Conservation (phyloP, 1,140 invertebrate species). For the Fragariocoptes setiger region DNA sequence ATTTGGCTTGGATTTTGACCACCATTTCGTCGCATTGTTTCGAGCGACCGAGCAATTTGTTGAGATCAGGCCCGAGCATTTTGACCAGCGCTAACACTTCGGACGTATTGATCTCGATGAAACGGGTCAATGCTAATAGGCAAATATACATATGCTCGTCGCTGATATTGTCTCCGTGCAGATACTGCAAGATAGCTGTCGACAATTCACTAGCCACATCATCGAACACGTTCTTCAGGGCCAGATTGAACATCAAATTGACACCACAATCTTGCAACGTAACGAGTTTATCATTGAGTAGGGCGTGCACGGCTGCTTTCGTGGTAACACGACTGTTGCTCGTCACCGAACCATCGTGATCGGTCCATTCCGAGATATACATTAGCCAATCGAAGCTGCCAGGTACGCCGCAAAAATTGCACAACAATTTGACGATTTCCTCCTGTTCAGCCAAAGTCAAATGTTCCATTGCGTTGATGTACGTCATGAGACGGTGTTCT, state of each 20-base stretch:
- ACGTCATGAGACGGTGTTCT: slow-evolving; percentile 62
- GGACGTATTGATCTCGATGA: slow-evolving; percentile 37
- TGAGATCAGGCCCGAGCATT: slow-evolving; percentile 62
- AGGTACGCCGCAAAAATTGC: slow-evolving; percentile 59
- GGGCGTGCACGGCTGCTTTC: slow-evolving; percentile 49
- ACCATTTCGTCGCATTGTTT: slow-evolving; percentile 44
- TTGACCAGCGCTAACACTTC: slow-evolving; percentile 48
- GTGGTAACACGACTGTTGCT: slow-evolving; percentile 67
- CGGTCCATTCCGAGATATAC: slow-evolving; percentile 52
- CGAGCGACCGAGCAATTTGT: slow-evolving; percentile 42
- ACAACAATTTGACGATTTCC: slow-evolving; percentile 42
- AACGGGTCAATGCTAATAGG: slow-evolving; percentile 30
- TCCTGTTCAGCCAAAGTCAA: slow-evolving; percentile 39
- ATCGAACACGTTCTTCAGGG: slow-evolving; percentile 74
- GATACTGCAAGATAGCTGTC: slow-evolving; percentile 64
- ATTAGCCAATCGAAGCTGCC: slow-evolving; percentile 65
- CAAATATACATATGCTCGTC: slow-evolving; percentile 28
- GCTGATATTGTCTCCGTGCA: slow-evolving; percentile 35
- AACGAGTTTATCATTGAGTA: slow-evolving; percentile 33
- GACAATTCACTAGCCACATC: slow-evolving; percentile 64
- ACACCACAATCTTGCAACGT: slow-evolving; percentile 39
- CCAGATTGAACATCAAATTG: slow-evolving; percentile 59
- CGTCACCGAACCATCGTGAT: slow-evolving; percentile 24
- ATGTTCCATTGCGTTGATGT: slow-evolving; percentile 44
- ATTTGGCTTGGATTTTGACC: slow-evolving; percentile 18